Evolutionary conservation across 2,888 invertebrate species (phyloP).

Genomic region (Orchesella flavescens): DNA sequence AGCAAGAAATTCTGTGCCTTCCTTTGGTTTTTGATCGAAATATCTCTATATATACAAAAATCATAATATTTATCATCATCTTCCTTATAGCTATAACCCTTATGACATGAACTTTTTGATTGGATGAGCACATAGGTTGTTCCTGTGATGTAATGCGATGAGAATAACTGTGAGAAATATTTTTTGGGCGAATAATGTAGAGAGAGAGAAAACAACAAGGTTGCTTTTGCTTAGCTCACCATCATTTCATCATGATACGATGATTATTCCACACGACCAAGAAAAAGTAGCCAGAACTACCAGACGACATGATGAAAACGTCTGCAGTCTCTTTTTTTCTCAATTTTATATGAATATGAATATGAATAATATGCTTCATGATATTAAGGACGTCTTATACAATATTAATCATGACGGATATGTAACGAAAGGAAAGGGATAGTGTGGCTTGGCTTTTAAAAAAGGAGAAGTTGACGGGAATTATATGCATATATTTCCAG

Average conservation of each 20-base stretch:
- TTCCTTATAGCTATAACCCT: not conserved
- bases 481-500: not conserved
- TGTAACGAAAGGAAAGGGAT: slow-evolving; percentile 55
- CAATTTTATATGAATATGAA: not conserved
- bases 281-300: slow-evolving; percentile 3
- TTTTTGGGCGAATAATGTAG: not conserved
- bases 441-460: not conserved
- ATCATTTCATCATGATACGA: too few species aligned
- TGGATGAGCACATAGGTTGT: not conserved
- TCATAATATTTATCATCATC: not conserved
- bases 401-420: slow-evolving; percentile 62
- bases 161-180: slow-evolving; percentile 33
- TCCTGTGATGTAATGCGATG: not conserved
- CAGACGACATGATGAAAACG: slow-evolving; percentile 59
- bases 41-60: slow-evolving; percentile 16
- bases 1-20: not conserved
- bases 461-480: not conserved
- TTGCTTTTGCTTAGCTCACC: not conserved
- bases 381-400: not conserved
- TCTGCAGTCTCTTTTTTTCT: slow-evolving; percentile 35
- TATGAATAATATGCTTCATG: slow-evolving; percentile 15
- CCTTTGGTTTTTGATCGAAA: slow-evolving; percentile 14
- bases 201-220: too few species aligned
- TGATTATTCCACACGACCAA: not conserved
- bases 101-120: not conserved